Evolutionary conservation across 2,888 invertebrate genomes (phyloP).

Genomic region (Hoplodrina ambigua): DNA sequence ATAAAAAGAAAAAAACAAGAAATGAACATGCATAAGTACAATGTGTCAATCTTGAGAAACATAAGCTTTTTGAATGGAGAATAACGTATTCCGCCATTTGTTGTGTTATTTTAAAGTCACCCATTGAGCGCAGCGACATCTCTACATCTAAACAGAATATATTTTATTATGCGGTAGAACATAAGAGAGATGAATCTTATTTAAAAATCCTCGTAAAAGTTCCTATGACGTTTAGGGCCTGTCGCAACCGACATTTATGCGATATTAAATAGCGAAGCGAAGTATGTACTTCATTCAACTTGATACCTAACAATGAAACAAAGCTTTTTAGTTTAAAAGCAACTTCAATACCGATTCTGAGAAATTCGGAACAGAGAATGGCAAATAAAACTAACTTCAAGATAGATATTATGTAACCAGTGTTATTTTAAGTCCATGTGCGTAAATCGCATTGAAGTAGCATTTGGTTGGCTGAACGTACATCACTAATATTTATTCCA

Average conservation of each 20-base stretch:
- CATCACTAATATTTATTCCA: conserved; percentile 32
- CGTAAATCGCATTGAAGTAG: conserved; percentile 26
- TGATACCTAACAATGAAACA: neutral
- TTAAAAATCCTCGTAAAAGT: conserved; percentile 42
- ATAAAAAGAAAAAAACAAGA: too few relatives aligned
- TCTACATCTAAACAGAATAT: neutral
- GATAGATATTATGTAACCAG: conserved; percentile 21
- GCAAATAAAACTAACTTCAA: conserved; percentile 7
- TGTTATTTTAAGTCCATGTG: conserved; percentile 20
- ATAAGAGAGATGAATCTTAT: conserved; percentile 35
- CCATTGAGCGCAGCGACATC: neutral
- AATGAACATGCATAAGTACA: too few relatives aligned
- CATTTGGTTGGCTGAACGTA: conserved; percentile 9
- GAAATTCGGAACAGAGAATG: conserved; percentile 13
- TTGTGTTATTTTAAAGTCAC: conserved; percentile 4
- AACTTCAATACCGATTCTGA: neutral
- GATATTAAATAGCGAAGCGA: conserved; percentile 18
- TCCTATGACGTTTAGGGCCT: conserved; percentile 39
- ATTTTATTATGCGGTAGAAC: conserved; percentile 21
- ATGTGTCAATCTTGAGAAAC: neutral
- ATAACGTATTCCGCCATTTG: neutral
- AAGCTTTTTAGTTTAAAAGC: neutral
- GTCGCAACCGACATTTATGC: conserved; percentile 9
- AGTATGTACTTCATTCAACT: too few relatives aligned
- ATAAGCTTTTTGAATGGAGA: neutral